Evolutionary conservation across 2,888 invertebrate genomes (phyloP).

Genomic region (Eupithecia pulchellata): DNA sequence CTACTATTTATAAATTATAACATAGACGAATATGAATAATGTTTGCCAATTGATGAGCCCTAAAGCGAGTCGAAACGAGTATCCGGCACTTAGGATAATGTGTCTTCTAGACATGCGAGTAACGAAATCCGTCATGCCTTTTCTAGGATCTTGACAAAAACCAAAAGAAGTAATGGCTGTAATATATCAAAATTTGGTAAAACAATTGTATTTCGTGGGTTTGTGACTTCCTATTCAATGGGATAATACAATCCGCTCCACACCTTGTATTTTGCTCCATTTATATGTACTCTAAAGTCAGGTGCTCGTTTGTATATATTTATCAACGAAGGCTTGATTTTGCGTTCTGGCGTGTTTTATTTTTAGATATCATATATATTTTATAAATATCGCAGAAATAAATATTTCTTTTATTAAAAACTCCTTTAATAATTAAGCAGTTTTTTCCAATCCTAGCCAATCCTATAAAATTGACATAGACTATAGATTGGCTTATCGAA

Average conservation of each 20-base stretch:
- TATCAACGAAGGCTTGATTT: not conserved
- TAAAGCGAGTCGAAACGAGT: not conserved
- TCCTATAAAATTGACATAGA: too few species aligned
- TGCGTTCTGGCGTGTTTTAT: conserved; percentile 1
- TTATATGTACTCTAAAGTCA: not conserved
- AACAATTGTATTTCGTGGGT: not conserved
- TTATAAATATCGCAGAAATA: not conserved
- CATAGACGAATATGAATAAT: not conserved
- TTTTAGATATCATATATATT: not conserved
- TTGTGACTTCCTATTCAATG: not conserved
- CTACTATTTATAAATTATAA: not conserved
- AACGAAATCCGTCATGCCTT: not conserved
- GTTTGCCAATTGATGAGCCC: not conserved
- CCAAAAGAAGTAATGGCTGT: not conserved
- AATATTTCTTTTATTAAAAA: too few species aligned
- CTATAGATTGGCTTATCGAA: not conserved
- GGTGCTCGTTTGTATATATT: not conserved
- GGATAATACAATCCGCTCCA: not conserved
- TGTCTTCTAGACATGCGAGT: not conserved
- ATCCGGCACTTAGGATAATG: not conserved
- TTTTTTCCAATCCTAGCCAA: too few species aligned
- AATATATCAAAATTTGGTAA: conserved; percentile 3
- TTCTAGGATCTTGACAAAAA: not conserved
- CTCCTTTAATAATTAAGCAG: not conserved
- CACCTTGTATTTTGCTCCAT: not conserved